Conservation (phyloP, 2,888 invertebrate species). For the Dryadula phaetusa region DNA sequence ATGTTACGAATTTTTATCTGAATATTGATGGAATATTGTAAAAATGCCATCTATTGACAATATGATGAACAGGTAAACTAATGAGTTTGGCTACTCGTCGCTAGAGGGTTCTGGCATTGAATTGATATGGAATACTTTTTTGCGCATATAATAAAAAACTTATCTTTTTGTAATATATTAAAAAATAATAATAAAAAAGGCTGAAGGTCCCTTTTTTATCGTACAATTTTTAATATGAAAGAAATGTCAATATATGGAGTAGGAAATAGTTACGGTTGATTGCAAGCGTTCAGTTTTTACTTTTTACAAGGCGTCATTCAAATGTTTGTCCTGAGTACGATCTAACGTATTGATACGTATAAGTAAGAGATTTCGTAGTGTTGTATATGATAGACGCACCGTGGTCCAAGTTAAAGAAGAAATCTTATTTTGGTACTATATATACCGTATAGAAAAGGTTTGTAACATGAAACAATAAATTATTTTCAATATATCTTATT, state of each 20-base stretch:
- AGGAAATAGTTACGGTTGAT: conserved; percentile 43
- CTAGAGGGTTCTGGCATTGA: conserved; percentile 53
- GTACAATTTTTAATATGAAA: neutral
- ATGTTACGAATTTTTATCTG: neutral
- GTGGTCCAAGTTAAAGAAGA: conserved; percentile 38
- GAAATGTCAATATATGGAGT: neutral
- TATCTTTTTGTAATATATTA: neutral
- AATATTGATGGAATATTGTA: neutral
- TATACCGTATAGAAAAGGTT: too few species aligned
- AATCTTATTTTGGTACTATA: too few species aligned
- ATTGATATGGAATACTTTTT: neutral
- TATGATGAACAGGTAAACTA: neutral
- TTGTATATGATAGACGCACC: conserved; percentile 43
- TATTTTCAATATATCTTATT: too few species aligned
- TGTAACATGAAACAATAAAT: too few species aligned
- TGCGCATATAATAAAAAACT: neutral
- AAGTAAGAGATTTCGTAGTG: conserved; percentile 48
- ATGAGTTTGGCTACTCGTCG: conserved; percentile 60
- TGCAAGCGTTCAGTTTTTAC: conserved; percentile 39
- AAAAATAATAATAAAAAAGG: neutral
- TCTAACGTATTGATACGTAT: conserved; percentile 53
- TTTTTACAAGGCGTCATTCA: conserved; percentile 38
- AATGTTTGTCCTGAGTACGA: conserved; percentile 49
- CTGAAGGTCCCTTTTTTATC: neutral
- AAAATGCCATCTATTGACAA: conserved; percentile 41